These are phyloP conservation scores for Cecropterus lyciades DNA, from an alignment of 1,140 invertebrate species.

Conservation along the genomic window DNA sequence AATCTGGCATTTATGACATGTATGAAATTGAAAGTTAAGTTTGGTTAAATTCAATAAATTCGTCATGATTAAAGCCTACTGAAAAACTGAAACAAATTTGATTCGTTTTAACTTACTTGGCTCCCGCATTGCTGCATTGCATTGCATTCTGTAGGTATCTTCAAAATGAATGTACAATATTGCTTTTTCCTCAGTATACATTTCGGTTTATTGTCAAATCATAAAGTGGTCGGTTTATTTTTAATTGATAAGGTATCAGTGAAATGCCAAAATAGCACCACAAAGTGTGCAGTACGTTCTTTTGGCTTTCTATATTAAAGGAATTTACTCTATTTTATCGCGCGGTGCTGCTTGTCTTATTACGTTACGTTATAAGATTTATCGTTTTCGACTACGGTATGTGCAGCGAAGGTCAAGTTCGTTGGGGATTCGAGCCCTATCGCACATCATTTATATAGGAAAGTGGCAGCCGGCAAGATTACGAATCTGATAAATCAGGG, in stretches of 20 bases:
- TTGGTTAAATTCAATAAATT: no score
- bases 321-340: background rate
- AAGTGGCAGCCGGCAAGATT: conserved; percentile 44
- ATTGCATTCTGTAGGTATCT: no score
- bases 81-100: no score
- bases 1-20: no score
- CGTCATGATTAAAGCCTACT: no score
- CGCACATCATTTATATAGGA: conserved; percentile 43
- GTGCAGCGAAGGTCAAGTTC: conserved; percentile 45
- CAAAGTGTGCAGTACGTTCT: background rate
- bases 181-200: no score
- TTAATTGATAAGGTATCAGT: background rate
- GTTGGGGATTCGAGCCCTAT: conserved; percentile 38
- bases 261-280: background rate
- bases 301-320: background rate
- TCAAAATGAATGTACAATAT: no score
- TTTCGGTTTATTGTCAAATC: no score
- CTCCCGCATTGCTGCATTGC: no score
- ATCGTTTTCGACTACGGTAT: conserved; percentile 12
- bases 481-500: conserved; percentile 54
- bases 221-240: no score
- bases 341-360: background rate
- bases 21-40: no score
- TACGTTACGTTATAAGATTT: background rate
- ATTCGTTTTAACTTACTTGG: no score